A percentile compares a stretch with the other conserved stretches of the same genome.
Evolutionary conservation across 2,113 vertebrate genomes (phyloP).

Genomic region (Cisticola juncidis): DNA sequence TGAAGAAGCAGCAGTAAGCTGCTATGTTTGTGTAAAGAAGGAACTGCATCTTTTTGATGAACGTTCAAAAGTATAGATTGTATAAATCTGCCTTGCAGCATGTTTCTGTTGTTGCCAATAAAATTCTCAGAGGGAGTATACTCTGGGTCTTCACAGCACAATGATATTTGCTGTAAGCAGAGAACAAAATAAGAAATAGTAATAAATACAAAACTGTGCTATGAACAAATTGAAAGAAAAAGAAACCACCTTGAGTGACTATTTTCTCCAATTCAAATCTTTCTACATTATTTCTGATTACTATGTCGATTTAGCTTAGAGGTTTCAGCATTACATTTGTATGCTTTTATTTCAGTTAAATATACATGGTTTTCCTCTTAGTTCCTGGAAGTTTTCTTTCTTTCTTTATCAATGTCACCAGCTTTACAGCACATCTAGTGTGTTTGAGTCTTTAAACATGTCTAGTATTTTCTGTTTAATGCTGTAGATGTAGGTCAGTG

Average conservation of each 20-base stretch:
- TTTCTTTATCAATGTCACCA: background rate
- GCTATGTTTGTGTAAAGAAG: background rate
- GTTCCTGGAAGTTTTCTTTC: background rate
- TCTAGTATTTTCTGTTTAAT: background rate
- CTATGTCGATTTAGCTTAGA: background rate
- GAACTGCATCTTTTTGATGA: background rate
- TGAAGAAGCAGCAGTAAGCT: background rate
- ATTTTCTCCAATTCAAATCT: background rate
- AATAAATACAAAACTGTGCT: fast-evolving
- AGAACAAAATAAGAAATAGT: background rate
- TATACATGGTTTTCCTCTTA: background rate
- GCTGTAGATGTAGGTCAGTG: background rate
- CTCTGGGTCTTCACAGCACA: background rate
- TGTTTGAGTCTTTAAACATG: background rate
- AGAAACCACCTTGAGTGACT: background rate
- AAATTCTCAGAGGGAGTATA: background rate
- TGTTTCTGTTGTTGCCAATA: background rate
- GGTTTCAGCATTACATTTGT: fast-evolving
- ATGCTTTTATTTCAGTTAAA: background rate
- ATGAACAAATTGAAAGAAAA: background rate
- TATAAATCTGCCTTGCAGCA: background rate
- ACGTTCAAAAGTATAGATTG: background rate
- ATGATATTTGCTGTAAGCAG: background rate
- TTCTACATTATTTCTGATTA: background rate
- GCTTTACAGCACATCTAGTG: background rate